Percentiles rank a stretch among this genome's conserved stretches.
These are phyloP conservation scores for Aphrophora alni DNA, from an alignment of 2,888 invertebrate species.

Conservation along the genomic window DNA sequence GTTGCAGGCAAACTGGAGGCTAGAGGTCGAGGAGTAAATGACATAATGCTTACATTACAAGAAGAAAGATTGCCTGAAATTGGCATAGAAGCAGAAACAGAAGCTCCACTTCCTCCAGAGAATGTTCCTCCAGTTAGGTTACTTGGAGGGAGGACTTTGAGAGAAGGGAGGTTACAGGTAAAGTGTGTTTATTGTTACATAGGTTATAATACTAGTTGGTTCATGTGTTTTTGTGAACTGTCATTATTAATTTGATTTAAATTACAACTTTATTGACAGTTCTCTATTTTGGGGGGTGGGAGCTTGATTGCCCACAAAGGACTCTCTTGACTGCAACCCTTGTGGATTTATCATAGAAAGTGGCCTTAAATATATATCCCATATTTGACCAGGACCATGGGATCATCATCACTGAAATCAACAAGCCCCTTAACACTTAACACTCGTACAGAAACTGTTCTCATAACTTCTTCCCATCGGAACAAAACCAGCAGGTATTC, in stretches of 20 bases:
- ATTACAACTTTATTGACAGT: not conserved
- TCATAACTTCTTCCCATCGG: no score
- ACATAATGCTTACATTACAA: conserved; percentile 79
- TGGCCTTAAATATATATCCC: no score
- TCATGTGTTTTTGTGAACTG: not conserved
- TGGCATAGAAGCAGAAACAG: conserved; percentile 59
- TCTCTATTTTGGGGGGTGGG: no score
- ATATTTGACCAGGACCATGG: no score
- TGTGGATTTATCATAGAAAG: no score
- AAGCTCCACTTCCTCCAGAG: conserved; percentile 38
- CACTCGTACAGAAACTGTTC: no score
- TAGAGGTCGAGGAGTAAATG: conserved; percentile 77
- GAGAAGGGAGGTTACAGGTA: conserved; percentile 86
- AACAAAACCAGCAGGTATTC: no score
- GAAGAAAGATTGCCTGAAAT: conserved; percentile 64
- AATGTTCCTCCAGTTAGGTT: conserved; percentile 46
- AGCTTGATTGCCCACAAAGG: no score
- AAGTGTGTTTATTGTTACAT: conserved; percentile 37
- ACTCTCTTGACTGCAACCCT: no score
- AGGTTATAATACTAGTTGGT: no score
- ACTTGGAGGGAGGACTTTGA: conserved; percentile 68
- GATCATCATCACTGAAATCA: no score
- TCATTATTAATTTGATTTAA: not conserved
- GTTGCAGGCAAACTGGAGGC: conserved; percentile 91
- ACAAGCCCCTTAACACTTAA: no score